These are phyloP conservation scores for Laspeyria flexula DNA, from an alignment of 2,888 invertebrate genomes.

Conservation along the genomic window DNA sequence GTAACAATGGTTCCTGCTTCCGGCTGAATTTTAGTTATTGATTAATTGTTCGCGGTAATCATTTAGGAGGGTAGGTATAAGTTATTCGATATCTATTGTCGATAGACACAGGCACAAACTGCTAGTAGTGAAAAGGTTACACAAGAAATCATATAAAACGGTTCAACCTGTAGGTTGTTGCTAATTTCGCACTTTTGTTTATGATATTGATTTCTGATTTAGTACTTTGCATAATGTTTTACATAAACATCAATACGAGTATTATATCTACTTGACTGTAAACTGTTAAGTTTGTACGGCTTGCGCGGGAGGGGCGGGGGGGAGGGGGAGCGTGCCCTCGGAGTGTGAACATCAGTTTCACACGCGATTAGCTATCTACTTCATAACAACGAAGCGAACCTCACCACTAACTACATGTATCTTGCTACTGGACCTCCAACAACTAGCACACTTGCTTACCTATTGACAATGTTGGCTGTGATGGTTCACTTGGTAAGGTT, in stretches of 20 bases:
- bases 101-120: no score
- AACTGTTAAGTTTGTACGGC: neutral
- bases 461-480: no score
- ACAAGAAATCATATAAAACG: no score
- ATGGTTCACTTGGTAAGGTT: no score
- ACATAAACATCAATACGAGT: no score
- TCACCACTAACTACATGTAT: neutral
- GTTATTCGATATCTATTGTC: no score
- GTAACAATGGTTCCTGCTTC: slow-evolving; percentile 6
- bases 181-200: no score
- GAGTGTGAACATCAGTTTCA: slow-evolving; percentile 1
- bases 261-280: no score
- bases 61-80: neutral
- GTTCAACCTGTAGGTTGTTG: no score
- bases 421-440: neutral
- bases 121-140: no score
- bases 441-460: neutral
- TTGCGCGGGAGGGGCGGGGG: neutral
- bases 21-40: slow-evolving; percentile 5
- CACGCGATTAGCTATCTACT: neutral
- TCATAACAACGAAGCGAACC: neutral
- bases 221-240: no score
- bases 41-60: neutral
- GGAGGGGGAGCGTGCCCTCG: neutral
- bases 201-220: no score